These are phyloP conservation scores for Tiaroga cobitis DNA, from an alignment of 2,797 vertebrate genomes.

Conservation along the genomic window DNA sequence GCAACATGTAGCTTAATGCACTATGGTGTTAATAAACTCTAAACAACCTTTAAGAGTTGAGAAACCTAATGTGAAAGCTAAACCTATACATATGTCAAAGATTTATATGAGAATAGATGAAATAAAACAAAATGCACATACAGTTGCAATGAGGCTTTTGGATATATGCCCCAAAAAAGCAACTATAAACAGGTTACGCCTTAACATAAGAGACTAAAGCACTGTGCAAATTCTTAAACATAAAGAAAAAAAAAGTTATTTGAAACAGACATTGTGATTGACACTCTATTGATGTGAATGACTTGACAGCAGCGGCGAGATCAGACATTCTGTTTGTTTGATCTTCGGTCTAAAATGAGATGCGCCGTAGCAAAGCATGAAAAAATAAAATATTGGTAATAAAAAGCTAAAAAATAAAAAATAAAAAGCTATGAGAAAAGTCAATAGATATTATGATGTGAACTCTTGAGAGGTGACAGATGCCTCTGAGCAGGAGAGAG, in stretches of 20 bases:
- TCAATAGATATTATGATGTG: slow-evolving; percentile 69
- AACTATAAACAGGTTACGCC: slow-evolving; percentile 9
- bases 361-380: slow-evolving; percentile 53
- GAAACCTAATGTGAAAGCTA: slow-evolving; percentile 24
- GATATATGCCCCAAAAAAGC: not conserved
- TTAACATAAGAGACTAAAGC: slow-evolving; percentile 20
- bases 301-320: slow-evolving; percentile 47
- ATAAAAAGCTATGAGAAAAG: slow-evolving; percentile 72
- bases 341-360: slow-evolving; percentile 56
- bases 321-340: slow-evolving; percentile 50
- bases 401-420: too few species aligned
- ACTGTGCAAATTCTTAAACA: slow-evolving; percentile 34
- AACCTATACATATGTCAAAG: slow-evolving; percentile 21
- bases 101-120: slow-evolving; percentile 26
- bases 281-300: slow-evolving; percentile 10
- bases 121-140: not conserved
- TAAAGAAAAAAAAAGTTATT: not conserved
- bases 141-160: not conserved
- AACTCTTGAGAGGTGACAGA: slow-evolving; percentile 68
- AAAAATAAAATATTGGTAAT: slow-evolving; percentile 46
- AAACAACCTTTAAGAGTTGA: slow-evolving; percentile 33
- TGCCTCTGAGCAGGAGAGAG: slow-evolving; percentile 53
- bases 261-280: not conserved
- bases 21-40: slow-evolving; percentile 39
- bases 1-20: slow-evolving; percentile 50